A percentile compares a stretch with the other conserved stretches of the same genome.
These are phyloP conservation scores for Frankliniella intonsa DNA, from an alignment of 2,888 invertebrate genomes.

Conservation along the genomic window DNA sequence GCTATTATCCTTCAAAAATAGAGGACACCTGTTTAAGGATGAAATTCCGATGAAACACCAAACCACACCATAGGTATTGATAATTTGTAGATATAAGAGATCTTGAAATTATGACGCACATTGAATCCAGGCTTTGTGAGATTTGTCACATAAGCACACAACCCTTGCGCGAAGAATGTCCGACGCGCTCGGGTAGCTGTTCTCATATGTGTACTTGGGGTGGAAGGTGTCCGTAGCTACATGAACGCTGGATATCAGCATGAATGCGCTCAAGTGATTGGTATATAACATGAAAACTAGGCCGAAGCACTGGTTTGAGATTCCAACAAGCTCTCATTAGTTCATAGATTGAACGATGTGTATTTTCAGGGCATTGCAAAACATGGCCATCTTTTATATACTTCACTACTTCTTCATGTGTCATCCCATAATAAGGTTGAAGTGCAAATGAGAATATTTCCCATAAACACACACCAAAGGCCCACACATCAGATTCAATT, in stretches of 20 bases:
- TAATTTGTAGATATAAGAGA: background rate
- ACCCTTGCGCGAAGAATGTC: slow-evolving; percentile 1
- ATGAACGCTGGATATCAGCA: slow-evolving; percentile 41
- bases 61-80: background rate
- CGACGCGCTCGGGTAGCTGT: slow-evolving; percentile 11
- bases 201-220: slow-evolving; percentile 15
- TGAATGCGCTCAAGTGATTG: slow-evolving; percentile 69
- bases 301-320: slow-evolving; percentile 76
- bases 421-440: slow-evolving; percentile 96
- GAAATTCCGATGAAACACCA: background rate
- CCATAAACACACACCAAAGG: slow-evolving; percentile 94
- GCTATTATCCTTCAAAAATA: background rate
- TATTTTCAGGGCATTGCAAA: slow-evolving; percentile 84
- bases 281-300: slow-evolving; percentile 77
- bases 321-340: slow-evolving; percentile 94
- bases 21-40: no score
- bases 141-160: background rate
- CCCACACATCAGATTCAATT: slow-evolving; percentile 95
- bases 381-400: slow-evolving; percentile 92
- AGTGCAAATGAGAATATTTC: slow-evolving; percentile 94
- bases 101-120: background rate
- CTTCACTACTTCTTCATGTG: slow-evolving; percentile 93
- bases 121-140: background rate
- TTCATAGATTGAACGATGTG: slow-evolving; percentile 79
- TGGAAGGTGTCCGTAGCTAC: background rate